Percentiles rank a stretch among this genome's conserved stretches.
Conservation (phyloP, 2,113 vertebrate genomes). For the Rafetus swinhoei region DNA sequence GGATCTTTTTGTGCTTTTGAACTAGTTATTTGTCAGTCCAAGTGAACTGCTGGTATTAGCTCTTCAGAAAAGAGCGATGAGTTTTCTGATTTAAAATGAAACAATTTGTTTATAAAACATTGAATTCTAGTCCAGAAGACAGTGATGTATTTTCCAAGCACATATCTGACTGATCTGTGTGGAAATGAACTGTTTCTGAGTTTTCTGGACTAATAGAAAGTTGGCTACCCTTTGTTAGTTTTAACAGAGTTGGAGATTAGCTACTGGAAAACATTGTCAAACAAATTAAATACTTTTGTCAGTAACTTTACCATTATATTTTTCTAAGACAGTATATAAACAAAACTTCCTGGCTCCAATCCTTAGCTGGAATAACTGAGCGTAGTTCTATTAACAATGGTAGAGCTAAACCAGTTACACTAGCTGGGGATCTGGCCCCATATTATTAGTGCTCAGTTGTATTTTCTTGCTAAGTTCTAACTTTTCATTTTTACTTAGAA, state of each 20-base stretch:
- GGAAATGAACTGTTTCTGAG: conserved; percentile 52
- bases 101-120: background rate
- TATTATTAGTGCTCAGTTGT: background rate
- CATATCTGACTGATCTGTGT: conserved; percentile 55
- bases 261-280: background rate
- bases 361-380: background rate
- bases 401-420: background rate
- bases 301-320: background rate
- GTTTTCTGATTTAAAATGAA: background rate
- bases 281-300: background rate
- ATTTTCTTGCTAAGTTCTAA: background rate
- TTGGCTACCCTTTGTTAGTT: background rate
- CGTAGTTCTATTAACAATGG: background rate
- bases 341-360: background rate
- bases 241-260: background rate
- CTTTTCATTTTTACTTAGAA: background rate
- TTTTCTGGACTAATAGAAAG: conserved; percentile 54
- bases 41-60: background rate
- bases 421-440: background rate
- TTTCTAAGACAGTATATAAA: background rate
- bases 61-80: background rate
- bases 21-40: background rate
- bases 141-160: conserved; percentile 69
- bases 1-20: background rate
- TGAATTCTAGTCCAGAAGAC: conserved; percentile 23